Base-by-base conservation (phyloP, 2,113 vertebrate species). In the Notothenia rossii region DNA sequence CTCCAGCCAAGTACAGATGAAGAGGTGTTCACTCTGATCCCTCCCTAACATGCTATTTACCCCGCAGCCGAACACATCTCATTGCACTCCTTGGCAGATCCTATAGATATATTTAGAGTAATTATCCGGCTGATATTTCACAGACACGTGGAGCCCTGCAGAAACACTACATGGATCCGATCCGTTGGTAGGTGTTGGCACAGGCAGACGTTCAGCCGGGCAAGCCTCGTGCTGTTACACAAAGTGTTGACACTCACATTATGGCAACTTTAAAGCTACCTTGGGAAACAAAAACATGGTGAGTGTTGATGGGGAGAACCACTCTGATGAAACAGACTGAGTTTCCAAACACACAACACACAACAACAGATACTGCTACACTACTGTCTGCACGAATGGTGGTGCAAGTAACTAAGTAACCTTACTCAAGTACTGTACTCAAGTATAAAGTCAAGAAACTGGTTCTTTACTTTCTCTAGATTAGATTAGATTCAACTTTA, bases 1-100 rank as follows among this genome's bases (percentile, higher is more conserved):
- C 59, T 53, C 76, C 61, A 22, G 25, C 3, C 63, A 81, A 56
- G 53, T 81, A 72, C 82, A 86, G 75, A 67, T 80, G 63, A 72
- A 68, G 68, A 48, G 71, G 81, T 85, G 76, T 79, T 70, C 22
- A 66, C 50, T 58, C 61, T 14, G 12, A 76, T 88, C 84, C 84
- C 88, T 88, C 91, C 91, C 88, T 85, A 56, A 84, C 74, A 72
- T 75, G 92, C 88, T 75, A 85, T 94, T 91, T 71, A 60, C 89
- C 89, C 90, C 4, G 53, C 77, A 72, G 86, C 80, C 73, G 67
- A 91, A 90, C 86, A 86, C 82, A 88, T 87, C 74, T 75, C 49
- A 36, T 25, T 63, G 71, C n/a, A 0, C 66, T 79, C 2, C 58
- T 48, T 89, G 79, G 87, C 91, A 87, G 66, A 77, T 80, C 58